A percentile compares a stretch with the other conserved stretches of the same genome.
Conservation (phyloP, 1,140 invertebrate genomes). For the Dinoponera quadriceps region DNA sequence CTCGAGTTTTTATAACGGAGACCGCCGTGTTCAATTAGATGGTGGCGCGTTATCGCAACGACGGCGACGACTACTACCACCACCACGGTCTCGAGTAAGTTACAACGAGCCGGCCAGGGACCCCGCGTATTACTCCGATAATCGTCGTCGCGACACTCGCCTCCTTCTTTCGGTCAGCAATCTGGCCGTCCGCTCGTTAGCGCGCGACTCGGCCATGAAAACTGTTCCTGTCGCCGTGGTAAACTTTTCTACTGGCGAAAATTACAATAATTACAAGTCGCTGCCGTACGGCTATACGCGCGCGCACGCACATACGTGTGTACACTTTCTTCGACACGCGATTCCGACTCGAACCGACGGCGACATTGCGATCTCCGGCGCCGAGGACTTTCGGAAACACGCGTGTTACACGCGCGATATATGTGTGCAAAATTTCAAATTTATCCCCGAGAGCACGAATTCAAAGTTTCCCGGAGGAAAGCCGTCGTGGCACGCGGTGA, state of each 20-base stretch:
- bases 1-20: not conserved
- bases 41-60: not conserved
- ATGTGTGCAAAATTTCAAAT: not conserved
- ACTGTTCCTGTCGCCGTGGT: not conserved
- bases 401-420: slow-evolving; percentile 1
- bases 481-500: no score
- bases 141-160: not conserved
- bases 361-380: slow-evolving; percentile 4
- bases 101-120: not conserved
- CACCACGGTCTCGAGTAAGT: slow-evolving; percentile 4
- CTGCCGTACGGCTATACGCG: no score
- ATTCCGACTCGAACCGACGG: slow-evolving; percentile 20
- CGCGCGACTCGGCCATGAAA: slow-evolving; percentile 21
- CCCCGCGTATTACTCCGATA: slow-evolving; percentile 21
- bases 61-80: not conserved
- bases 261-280: slow-evolving; percentile 64
- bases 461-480: no score
- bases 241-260: slow-evolving; percentile 46
- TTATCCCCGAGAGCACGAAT: no score
- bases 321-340: slow-evolving; percentile 5
- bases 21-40: not conserved
- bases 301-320: not conserved
- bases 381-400: not conserved
- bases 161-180: slow-evolving; percentile 14
- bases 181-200: slow-evolving; percentile 31